These are phyloP conservation scores for Drosophila villosipedis DNA, from an alignment of 2,888 invertebrate species.

Conservation along the genomic window DNA sequence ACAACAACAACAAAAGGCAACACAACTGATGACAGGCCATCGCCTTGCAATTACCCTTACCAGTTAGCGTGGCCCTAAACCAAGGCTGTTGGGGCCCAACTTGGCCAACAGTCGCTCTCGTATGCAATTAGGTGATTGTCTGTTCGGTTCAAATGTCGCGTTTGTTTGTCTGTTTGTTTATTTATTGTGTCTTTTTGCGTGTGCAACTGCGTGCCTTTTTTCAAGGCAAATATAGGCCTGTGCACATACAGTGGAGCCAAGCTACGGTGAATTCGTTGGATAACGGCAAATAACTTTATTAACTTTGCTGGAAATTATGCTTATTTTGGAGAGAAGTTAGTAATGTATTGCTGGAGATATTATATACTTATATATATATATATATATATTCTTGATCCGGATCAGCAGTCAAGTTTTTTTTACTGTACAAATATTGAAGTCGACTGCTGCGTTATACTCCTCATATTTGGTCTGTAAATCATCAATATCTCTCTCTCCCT, in stretches of 20 bases:
- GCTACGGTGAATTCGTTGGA: neutral
- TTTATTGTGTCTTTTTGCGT: conserved; percentile 43
- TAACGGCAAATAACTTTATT: neutral
- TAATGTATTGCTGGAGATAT: too few relatives aligned
- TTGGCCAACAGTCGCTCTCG: conserved; percentile 9
- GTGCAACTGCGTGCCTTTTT: conserved; percentile 19
- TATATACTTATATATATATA: too few relatives aligned
- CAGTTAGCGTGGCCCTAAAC: conserved; percentile 4
- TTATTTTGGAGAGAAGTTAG: neutral
- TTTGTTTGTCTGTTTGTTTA: conserved; percentile 52
- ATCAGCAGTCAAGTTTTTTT: too few relatives aligned
- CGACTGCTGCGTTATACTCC: too few relatives aligned
- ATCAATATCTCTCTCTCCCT: too few relatives aligned
- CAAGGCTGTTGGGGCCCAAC: neutral
- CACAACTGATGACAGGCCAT: conserved; percentile 77
- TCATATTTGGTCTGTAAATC: too few relatives aligned
- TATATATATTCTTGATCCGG: too few relatives aligned
- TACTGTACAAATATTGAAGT: too few relatives aligned
- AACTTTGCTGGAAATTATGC: neutral
- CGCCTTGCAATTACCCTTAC: conserved; percentile 76
- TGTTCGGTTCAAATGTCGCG: conserved; percentile 76
- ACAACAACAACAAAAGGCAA: conserved; percentile 33
- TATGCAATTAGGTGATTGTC: conserved; percentile 78
- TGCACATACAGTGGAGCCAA: neutral
- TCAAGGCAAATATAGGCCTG: neutral